Conservation (phyloP, 2,113 vertebrate species). For the Rousettus leschenaultii region DNA sequence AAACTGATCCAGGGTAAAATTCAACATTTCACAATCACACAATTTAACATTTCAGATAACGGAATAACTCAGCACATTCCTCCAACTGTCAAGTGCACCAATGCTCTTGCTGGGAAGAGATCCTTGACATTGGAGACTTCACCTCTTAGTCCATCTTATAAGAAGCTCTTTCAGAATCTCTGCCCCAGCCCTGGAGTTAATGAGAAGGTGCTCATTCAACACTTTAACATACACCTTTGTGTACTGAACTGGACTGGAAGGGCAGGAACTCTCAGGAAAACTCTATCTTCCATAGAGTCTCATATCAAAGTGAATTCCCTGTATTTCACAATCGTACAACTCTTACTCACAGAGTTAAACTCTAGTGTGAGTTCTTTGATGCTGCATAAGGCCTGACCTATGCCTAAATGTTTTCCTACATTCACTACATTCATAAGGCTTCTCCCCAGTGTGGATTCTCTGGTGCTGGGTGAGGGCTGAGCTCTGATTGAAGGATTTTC, state of each 20-base stretch:
- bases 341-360: constrained; percentile 14
- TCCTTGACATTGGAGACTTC: background rate
- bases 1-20: background rate
- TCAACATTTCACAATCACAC: background rate
- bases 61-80: background rate
- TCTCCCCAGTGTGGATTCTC: constrained; percentile 69
- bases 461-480: constrained; percentile 63
- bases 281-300: background rate
- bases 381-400: constrained; percentile 62
- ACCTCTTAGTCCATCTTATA: background rate
- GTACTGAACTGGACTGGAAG: background rate
- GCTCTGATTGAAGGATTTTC: constrained; percentile 66
- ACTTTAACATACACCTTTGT: background rate
- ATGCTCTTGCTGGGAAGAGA: background rate
- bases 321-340: background rate
- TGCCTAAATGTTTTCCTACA: constrained; percentile 72
- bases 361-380: constrained; percentile 67
- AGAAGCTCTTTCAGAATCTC: background rate
- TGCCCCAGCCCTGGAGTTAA: background rate
- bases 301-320: background rate
- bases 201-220: background rate
- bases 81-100: background rate
- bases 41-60: background rate
- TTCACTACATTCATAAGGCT: constrained; percentile 66
- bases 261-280: background rate